Percentiles rank a stretch among this genome's conserved stretches.
These are phyloP conservation scores for Coenobita brevimanus DNA, from an alignment of 1,140 invertebrate species.

Conservation along the genomic window DNA sequence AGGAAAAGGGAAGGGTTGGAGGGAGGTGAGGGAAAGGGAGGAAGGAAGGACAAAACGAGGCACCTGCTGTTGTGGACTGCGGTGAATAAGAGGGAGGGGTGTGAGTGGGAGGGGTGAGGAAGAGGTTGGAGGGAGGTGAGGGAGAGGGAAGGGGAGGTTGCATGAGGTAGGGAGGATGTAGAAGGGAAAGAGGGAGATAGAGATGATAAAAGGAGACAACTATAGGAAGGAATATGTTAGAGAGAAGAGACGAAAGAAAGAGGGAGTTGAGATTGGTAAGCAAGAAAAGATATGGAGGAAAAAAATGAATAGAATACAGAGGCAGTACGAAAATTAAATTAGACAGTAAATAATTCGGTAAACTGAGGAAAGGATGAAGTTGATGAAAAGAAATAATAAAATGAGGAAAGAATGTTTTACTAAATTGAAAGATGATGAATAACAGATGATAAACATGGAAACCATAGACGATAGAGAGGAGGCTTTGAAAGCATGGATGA, in stretches of 20 bases:
- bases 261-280: not conserved
- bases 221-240: not conserved
- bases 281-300: not conserved
- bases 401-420: not conserved
- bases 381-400: not conserved
- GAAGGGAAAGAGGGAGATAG: not conserved
- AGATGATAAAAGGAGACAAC: not conserved
- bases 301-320: not conserved
- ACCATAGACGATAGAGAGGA: too few relatives aligned
- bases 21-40: not conserved
- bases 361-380: not conserved
- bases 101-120: too few relatives aligned
- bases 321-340: not conserved
- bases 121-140: not conserved
- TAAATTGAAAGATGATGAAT: not conserved
- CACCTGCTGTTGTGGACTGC: too few relatives aligned
- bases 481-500: too few relatives aligned
- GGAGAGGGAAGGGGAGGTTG: not conserved
- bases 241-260: not conserved
- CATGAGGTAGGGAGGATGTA: not conserved
- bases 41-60: not conserved
- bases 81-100: too few relatives aligned
- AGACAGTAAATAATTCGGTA: not conserved
- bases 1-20: not conserved
- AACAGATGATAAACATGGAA: not conserved